Evolutionary conservation across 2,797 vertebrate species (phyloP).

Genomic region (Percopsis omiscomaycus): DNA sequence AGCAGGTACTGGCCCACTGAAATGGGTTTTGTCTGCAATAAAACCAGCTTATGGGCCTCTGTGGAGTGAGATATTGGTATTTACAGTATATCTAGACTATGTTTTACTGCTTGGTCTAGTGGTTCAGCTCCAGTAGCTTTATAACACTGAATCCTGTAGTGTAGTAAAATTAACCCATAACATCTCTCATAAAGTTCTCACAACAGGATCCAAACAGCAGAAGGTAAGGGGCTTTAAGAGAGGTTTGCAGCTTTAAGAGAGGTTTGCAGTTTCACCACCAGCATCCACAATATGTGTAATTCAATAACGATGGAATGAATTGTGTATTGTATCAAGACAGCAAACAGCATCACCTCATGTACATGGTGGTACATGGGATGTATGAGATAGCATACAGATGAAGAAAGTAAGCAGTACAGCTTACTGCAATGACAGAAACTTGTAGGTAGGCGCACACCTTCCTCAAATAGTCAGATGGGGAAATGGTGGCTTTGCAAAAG

Average conservation of each 20-base stretch:
- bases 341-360: neutral
- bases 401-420: neutral
- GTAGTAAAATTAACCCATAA: slow-evolving; percentile 51
- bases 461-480: neutral
- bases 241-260: neutral
- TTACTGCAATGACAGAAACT: neutral
- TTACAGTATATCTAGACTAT: slow-evolving; percentile 54
- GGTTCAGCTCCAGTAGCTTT: slow-evolving; percentile 29
- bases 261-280: neutral
- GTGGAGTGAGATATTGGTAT: slow-evolving; percentile 42
- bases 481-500: neutral
- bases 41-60: slow-evolving; percentile 33
- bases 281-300: slow-evolving; percentile 24
- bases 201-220: slow-evolving; percentile 16
- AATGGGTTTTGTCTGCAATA: slow-evolving; percentile 25
- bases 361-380: neutral
- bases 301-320: neutral
- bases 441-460: neutral
- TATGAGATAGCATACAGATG: neutral
- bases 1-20: neutral
- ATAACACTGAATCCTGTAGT: slow-evolving; percentile 35
- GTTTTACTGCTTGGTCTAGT: slow-evolving; percentile 40
- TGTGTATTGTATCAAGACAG: neutral
- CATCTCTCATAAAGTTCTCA: slow-evolving; percentile 38
- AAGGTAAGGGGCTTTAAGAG: neutral